Base-by-base conservation (phyloP, 1,140 invertebrate species). In the Steinernema feltiae region DNA sequence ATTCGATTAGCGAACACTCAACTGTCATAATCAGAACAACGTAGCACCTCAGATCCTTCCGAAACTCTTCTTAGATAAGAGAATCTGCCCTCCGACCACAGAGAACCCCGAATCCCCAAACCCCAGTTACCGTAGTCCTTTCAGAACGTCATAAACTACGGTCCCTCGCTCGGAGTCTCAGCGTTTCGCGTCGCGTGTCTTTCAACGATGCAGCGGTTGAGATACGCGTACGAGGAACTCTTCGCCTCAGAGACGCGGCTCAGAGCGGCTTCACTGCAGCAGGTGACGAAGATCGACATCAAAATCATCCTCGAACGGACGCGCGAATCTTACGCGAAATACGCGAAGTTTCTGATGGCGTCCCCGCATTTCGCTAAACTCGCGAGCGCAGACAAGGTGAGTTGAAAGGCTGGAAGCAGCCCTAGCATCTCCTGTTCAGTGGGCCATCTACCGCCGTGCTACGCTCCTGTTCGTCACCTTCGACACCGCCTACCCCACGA, bases 401-500 rank as follows among this genome's bases (percentile, higher is more conserved):
- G 53, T 63, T 15, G 15, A 3, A 3, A 15, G 7, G 2, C 24
- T n/a, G 15, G 24, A 27, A 3, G 2, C 24, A 63, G 2, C 53
- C 3, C 3, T n/a, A 63, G 7, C 53, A 7, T 12, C 24, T 15
- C 53, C 3, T 63, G 7, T 63, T 27, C 24, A 63, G 53, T 63
- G 53, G 53, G 7, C 3, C 53, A 63, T 63, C 7, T 63, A 17
- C 53, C 53, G 53, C 24, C 53, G 53, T 21, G 53, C 53, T 7
- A 63, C 15, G 15, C 24, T 21, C 15, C 53, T 63, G 2, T 63
- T 63, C 24, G 53, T 63, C 24, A 15, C 24, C 24, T 63, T 63
- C 24, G 53, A 63, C 53, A 63, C 53, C 24, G 53, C 53, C 53
- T 63, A 63, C 24, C 53, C 53, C 53, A 63, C 53, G 7, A 63